phyloP scores from a whole-genome alignment of 2,113 vertebrate species.

The Haliaeetus leucogaster region DNA sequence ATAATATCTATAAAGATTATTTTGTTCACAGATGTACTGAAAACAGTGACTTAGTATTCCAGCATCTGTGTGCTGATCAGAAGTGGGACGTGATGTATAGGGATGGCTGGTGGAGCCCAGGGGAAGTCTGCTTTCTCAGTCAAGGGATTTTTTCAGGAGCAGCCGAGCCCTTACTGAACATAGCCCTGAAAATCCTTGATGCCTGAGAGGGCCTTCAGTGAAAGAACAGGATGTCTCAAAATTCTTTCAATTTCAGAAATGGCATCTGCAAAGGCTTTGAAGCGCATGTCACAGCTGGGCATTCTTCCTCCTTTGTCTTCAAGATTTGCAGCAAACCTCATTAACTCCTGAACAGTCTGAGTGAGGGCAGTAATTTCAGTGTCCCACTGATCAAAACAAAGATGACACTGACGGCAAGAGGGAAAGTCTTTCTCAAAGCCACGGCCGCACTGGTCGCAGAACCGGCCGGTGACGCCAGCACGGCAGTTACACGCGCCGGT shows the following conservation, averaged over 20 bases:
- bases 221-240: slow-evolving; percentile 60
- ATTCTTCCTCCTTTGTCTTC: slow-evolving; percentile 52
- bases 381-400: slow-evolving; percentile 79
- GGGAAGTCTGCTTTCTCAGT: background rate
- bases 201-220: slow-evolving; percentile 46
- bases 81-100: background rate
- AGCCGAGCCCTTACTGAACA: slow-evolving; percentile 62
- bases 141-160: background rate
- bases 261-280: slow-evolving; percentile 67
- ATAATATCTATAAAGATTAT: background rate
- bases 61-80: background rate
- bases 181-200: slow-evolving; percentile 68
- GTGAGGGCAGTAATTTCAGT: slow-evolving; percentile 65
- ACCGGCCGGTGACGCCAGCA: slow-evolving; percentile 66
- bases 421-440: slow-evolving; percentile 77
- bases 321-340: slow-evolving; percentile 58
- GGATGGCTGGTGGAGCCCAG: background rate
- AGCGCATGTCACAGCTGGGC: slow-evolving; percentile 28
- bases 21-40: background rate
- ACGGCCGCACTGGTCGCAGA: slow-evolving; percentile 74
- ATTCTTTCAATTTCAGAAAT: slow-evolving; percentile 64
- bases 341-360: slow-evolving; percentile 64
- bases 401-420: slow-evolving; percentile 77
- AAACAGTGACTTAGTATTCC: background rate
- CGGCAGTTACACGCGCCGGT: slow-evolving; percentile 79